Evolutionary conservation across 1,140 invertebrate species (phyloP).

Genomic region (Eriocheir sinensis): DNA sequence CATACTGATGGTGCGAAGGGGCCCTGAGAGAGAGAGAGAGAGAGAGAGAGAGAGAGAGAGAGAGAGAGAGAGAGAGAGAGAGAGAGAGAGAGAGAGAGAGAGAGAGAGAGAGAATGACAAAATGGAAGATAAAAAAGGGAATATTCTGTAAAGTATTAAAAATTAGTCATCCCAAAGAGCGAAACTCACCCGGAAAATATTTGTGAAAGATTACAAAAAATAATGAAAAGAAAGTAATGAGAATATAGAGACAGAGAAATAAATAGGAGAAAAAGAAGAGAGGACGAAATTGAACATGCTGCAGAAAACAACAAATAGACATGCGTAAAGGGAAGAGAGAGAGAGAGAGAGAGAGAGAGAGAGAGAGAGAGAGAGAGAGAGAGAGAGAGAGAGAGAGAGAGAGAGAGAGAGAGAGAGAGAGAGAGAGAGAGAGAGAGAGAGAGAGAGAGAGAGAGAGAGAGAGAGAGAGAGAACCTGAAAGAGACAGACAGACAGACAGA

Average conservation of each 20-base stretch:
- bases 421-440: constrained; percentile 32
- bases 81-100: too few species aligned
- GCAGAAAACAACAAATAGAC: too few species aligned
- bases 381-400: neutral
- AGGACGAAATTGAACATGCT: too few species aligned
- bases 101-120: neutral
- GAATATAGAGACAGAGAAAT: too few species aligned
- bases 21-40: neutral
- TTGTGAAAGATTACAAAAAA: too few species aligned
- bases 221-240: too few species aligned
- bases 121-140: neutral
- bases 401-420: neutral
- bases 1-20: neutral
- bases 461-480: neutral
- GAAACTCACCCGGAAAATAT: too few species aligned
- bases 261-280: too few species aligned
- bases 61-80: neutral
- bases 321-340: too few species aligned
- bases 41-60: neutral
- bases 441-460: neutral
- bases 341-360: neutral
- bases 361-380: neutral
- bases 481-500: too few species aligned
- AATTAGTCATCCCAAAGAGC: neutral
- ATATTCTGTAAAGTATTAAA: neutral